These are phyloP conservation scores for Atta cephalotes DNA, from an alignment of 1,140 invertebrate species.

Conservation along the genomic window DNA sequence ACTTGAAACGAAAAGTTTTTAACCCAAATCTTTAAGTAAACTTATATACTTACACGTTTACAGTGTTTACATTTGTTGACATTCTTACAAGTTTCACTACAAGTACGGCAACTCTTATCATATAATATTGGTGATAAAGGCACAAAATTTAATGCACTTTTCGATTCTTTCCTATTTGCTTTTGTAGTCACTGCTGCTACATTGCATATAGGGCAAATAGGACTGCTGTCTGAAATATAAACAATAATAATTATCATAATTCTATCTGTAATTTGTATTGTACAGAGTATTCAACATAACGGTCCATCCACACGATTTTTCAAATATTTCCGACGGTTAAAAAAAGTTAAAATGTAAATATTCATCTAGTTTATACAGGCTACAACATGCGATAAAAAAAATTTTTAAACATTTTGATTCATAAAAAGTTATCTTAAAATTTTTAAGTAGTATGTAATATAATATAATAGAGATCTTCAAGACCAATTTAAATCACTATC, in stretches of 20 bases:
- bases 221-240: conserved; percentile 21
- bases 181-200: conserved; percentile 14
- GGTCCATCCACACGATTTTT: too few relatives aligned
- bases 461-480: too few relatives aligned
- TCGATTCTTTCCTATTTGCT: neutral
- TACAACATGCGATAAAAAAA: too few relatives aligned
- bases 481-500: too few relatives aligned
- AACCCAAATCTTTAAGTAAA: neutral
- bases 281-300: too few relatives aligned
- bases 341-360: too few relatives aligned
- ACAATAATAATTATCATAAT: neutral
- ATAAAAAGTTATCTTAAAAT: too few relatives aligned
- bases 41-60: conserved; percentile 34
- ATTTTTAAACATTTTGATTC: too few relatives aligned
- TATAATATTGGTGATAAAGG: conserved; percentile 39
- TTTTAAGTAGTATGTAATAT: too few relatives aligned
- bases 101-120: conserved; percentile 36
- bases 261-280: neutral
- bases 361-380: too few relatives aligned
- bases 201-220: conserved; percentile 45
- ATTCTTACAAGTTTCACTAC: neutral
- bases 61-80: conserved; percentile 44
- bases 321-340: too few relatives aligned
- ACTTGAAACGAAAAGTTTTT: too few relatives aligned
- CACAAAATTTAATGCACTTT: conserved; percentile 35